Base-by-base conservation (phyloP, 2,888 invertebrate genomes). In the Hylaea fasciaria region DNA sequence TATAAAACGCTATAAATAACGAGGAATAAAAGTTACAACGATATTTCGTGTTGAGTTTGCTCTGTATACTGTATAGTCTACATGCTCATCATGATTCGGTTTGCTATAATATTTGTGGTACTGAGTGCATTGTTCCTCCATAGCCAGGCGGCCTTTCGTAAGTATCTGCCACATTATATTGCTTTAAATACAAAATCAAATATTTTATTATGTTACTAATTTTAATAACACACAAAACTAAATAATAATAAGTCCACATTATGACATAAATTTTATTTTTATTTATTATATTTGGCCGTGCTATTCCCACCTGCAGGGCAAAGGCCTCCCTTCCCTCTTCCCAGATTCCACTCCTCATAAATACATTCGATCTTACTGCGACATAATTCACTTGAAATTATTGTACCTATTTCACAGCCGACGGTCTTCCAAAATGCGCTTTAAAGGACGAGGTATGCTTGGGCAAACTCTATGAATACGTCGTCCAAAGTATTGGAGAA, bases 371-470 rank as follows among this genome's bases (percentile, higher is more conserved):
- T n/a, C n/a, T n/a, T n/a, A n/a, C n/a, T n/a, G n/a, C n/a, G n/a
- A n/a, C n/a, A n/a, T n/a, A n/a, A n/a, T n/a, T n/a, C 37, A 37
- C 12, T 12, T 12, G 12, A 37, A 37, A 3, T 37, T 37, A n/a
- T n/a, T n/a, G n/a, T n/a, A n/a, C n/a, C n/a, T 12, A 37, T 37
- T 11, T 37, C 10, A 22, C 53, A 85, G 84, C 78, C 35, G 79
- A 82, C 0, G 67, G 58, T 10, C 56, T 84, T 5, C 51, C 61
- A 48, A 82, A 80, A 76, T 85, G 85, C 56, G 60, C 72, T 0
- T 43, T 82, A 5, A 62, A 72, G 5, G 81, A 85, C 56, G 48
- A 60, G 11, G 71, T 72, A 43, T 85, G 85, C 46, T 57, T 78
- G 28, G 69, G 60, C 13, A 58, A 67, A 1, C 40, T 77, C 0